Base-by-base conservation (phyloP, 1,140 invertebrate species). In the Euura saliciscinereae region DNA sequence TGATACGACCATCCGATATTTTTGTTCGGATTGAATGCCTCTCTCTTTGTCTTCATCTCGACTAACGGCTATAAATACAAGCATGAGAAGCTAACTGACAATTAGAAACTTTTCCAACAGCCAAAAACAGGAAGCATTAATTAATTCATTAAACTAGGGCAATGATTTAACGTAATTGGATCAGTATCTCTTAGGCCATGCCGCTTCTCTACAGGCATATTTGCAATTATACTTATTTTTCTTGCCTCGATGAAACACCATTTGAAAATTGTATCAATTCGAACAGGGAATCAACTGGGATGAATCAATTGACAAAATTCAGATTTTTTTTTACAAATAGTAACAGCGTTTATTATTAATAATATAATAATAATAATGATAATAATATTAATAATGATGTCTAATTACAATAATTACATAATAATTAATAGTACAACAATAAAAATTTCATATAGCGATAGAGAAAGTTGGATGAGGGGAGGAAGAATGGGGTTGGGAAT, bases 351-450 rank as follows among this genome's bases (percentile, higher is more conserved):
- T 87, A 86, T 87, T 87, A 71, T 80, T 86, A 84, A 51, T 51
- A 51, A 70, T 67, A 59, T 59, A 59, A 59, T 59, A 59, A 59
- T 59, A 59, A 59, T 59, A 59, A 59, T 75, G 71, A 76, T 66
- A 74, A 77, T 76, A 77, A 78, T 87, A 85, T 82, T 80, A 83
- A 83, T 85, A 86, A 83, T 82, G 79, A 82, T 77, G 76, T 83
- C 83, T 87, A 87, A 86, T 87, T 86, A 87, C 85, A 86, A 84
- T 87, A 87, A 86, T 87, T 87, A 87, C 84, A 88, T 83, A 83
- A 86, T 85, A 83, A 83, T 85, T 80, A 84, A 85, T 85, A 73
- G 72, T 84, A 84, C 84, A 86, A 86, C 83, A 85, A 86, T 86
- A 82, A 83, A 85, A 85, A 84, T 75, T 59, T 59, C 8, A 59